phyloP scores from a whole-genome alignment of 2,888 invertebrate species.

The Microdon myrmicae region DNA sequence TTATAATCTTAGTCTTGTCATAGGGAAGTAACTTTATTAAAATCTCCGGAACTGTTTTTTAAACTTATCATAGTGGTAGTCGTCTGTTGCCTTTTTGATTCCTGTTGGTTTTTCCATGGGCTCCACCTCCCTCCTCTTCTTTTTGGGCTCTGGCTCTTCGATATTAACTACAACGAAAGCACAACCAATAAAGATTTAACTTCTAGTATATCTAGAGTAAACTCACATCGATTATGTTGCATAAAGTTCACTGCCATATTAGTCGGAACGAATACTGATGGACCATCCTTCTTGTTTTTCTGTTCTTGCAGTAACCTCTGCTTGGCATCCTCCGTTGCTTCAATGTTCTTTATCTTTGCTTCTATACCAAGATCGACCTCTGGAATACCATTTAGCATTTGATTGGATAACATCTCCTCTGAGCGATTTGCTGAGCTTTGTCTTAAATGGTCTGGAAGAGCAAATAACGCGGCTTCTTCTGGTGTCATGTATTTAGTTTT shows the following conservation, averaged over 20 bases:
- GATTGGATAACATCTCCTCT: constrained; percentile 99
- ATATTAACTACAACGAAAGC: constrained; percentile 77
- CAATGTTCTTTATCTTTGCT: constrained; percentile 97
- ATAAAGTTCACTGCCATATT: constrained; percentile 99
- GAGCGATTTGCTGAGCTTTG: constrained; percentile 87
- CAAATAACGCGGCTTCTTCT: constrained; percentile 89
- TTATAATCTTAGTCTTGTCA: too few species aligned
- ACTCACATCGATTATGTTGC: constrained; percentile 93
- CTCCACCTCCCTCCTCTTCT: constrained; percentile 68
- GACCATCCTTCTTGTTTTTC: constrained; percentile 90
- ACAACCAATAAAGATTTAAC: constrained; percentile 2
- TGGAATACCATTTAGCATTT: constrained; percentile 99
- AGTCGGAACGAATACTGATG: constrained; percentile 95
- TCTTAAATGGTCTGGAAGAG: constrained; percentile 88
- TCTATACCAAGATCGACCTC: constrained; percentile 99
- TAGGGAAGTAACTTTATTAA: constrained; percentile 67
- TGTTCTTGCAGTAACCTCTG: constrained; percentile 89
- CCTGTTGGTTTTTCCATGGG: constrained; percentile 70
- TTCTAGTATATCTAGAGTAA: neutral
- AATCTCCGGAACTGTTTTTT: constrained; percentile 94
- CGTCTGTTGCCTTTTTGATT: constrained; percentile 93
- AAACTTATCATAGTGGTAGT: constrained; percentile 96
- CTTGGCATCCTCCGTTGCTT: constrained; percentile 98
- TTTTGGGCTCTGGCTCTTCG: constrained; percentile 73
- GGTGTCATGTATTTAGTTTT: constrained; percentile 78